Conservation (phyloP, 2,888 invertebrate genomes). For the Lamellibrachia satsuma region DNA sequence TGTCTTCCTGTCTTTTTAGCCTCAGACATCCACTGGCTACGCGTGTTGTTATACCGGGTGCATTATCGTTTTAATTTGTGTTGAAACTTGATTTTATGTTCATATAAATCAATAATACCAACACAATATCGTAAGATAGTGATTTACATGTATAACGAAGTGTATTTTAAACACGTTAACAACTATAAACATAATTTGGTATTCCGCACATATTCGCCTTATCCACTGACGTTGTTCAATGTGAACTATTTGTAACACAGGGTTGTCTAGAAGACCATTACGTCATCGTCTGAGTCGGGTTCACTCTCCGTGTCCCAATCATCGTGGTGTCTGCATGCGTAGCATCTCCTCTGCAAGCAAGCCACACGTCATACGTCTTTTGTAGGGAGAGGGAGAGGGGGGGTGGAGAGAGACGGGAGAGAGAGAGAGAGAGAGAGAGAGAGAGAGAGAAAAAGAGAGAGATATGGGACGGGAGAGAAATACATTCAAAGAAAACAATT, state of each 20-base stretch:
- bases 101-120: neutral
- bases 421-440: neutral
- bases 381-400: no score
- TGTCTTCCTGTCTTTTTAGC: no score
- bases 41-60: no score
- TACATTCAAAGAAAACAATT: no score
- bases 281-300: neutral
- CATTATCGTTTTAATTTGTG: no score
- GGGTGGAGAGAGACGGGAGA: no score
- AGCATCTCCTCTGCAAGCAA: constrained; percentile 31
- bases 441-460: neutral
- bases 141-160: neutral
- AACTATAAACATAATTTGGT: neutral
- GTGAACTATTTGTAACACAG: neutral
- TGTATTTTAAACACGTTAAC: neutral
- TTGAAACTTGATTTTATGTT: no score
- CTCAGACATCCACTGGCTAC: no score
- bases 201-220: neutral
- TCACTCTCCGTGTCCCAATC: constrained; percentile 31
- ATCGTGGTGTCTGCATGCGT: constrained; percentile 33
- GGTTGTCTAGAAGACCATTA: neutral
- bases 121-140: neutral
- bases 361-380: neutral
- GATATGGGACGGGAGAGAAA: no score
- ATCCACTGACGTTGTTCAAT: neutral